Conservation (phyloP, 2,888 invertebrate genomes). For the Pandemis cinnamomeana region DNA sequence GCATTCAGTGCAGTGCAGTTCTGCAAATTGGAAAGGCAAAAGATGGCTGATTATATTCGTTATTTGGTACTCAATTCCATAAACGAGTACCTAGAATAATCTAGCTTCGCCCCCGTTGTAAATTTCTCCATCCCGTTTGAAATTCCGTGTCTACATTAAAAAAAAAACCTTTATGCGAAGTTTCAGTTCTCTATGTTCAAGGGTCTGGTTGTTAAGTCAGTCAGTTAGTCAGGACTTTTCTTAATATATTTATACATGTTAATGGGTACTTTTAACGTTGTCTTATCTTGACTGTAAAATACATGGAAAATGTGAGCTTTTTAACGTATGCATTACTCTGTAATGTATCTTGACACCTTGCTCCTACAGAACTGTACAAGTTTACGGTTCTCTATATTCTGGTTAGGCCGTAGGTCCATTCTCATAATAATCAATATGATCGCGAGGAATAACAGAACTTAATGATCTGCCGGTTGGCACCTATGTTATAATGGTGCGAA, state of each 20-base stretch:
- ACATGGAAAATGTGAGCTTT: conserved; percentile 58
- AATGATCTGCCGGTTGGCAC: conserved; percentile 59
- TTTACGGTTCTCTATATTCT: conserved; percentile 36
- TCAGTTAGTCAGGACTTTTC: not conserved
- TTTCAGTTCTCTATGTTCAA: too few species aligned
- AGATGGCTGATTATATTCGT: conserved; percentile 26
- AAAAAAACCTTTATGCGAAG: too few species aligned
- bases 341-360: not conserved
- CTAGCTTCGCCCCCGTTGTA: too few species aligned
- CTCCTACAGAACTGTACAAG: not conserved
- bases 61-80: conserved; percentile 26
- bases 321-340: conserved; percentile 18
- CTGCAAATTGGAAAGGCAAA: conserved; percentile 20
- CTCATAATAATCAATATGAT: conserved; percentile 72
- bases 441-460: conserved; percentile 71
- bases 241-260: too few species aligned
- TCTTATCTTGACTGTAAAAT: conserved; percentile 35
- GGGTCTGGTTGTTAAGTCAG: too few species aligned
- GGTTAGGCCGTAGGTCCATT: conserved; percentile 55
- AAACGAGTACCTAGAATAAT: not conserved
- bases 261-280: not conserved
- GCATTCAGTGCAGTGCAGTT: conserved; percentile 17
- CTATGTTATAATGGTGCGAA: conserved; percentile 73
- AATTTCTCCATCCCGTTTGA: too few species aligned
- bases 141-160: too few species aligned